Evolutionary conservation across 2,113 vertebrate species (phyloP), one percentile per base, ranked within the genome.

Genomic region (Nerophis lumbriciformis): DNA sequence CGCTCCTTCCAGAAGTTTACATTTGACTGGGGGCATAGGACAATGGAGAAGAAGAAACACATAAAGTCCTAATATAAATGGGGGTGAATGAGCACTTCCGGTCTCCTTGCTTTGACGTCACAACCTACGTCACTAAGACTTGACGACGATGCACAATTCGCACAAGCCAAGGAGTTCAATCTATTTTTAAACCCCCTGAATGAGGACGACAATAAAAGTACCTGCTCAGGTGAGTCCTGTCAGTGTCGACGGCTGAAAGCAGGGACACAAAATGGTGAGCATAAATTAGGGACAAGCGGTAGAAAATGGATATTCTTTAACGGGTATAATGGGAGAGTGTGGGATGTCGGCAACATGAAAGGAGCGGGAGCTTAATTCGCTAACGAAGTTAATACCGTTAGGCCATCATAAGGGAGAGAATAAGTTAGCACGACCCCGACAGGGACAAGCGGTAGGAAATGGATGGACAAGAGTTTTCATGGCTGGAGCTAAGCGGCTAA

Each of bases 171-270:
- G 35, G 8, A 28, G 13, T 2, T 39, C 44, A 65, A 66, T 61
- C 51, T n/a, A 44, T 6, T 35, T 56, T 48, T 6, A 51, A 28
- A 65, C 14, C 19, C 5, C 10, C 42, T 44, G 2, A 44, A 44
- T 44, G 12, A 11, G 9, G 12, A 44, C 12, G 1, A 45, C 48
- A 28, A 16, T 55, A 7, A 11, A 28, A 59, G 56, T 83, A 82
- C 80, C 80, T 84, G 72, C 37, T 69, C 68, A 69, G 48, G 68
- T 70, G 70, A 42, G 35, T 75, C 74, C 63, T 42, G 53, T 74
- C 82, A 53, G 19, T 53, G 70, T 82, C 77, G 48, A 61, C 58
- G 8, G 69, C 48, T 59, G 69, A 69, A 38, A 71, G 52, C 35
- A 19, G 35, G 48, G 66, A 53, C 63, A 73, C 47, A 63, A 62